Evolutionary conservation across 1,140 invertebrate species (phyloP), one percentile per base, ranked within the genome.

Genomic region (Cydia amplana): DNA sequence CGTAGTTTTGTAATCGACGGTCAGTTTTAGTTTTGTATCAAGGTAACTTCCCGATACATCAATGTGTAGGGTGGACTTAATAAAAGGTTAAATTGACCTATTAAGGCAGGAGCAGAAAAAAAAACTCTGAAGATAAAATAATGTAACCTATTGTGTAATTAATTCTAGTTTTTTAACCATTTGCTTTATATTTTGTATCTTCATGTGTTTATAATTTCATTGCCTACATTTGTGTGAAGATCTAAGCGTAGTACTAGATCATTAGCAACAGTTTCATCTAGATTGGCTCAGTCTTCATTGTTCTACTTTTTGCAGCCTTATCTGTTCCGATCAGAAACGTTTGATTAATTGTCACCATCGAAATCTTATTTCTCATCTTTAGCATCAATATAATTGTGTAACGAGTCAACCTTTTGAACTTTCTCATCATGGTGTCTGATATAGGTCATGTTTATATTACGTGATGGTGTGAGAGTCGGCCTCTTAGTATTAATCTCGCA

Each of bases 1-100:
- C 86, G 83, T 88, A 79, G 80, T 91, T 90, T 87, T 85, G 86
- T 89, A 89, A 90, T 78, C 85, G 83, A 72, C 78, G 82, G 83
- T 83, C 82, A 83, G 76, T 80, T 82, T 82, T 79, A 74, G 76
- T 77, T 83, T 80, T 73, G 74, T 60, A 60, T 23, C 55, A 23
- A 60, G 55, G 20, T 0, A 7, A 72, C 40, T 32, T 67, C 36
- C n/a, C 7, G 32, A 7, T 43, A 70, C 65, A 70, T 18, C 28
- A 20, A 40, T 23, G n/a, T 40, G 65, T 70, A 70, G 23, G 65
- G 25, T 70, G 28, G 18, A 70, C 32, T 23, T 70, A 20, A 10
- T 20, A n/a, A 4, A 43, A 36, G 0, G n/a, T 2, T 7, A 16
- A 20, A 70, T 18, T 70, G 63, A 5, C 6, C 10, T 18, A 12